Evolutionary conservation across 1,140 invertebrate species (phyloP).

Genomic region (Drosophila littoralis): DNA sequence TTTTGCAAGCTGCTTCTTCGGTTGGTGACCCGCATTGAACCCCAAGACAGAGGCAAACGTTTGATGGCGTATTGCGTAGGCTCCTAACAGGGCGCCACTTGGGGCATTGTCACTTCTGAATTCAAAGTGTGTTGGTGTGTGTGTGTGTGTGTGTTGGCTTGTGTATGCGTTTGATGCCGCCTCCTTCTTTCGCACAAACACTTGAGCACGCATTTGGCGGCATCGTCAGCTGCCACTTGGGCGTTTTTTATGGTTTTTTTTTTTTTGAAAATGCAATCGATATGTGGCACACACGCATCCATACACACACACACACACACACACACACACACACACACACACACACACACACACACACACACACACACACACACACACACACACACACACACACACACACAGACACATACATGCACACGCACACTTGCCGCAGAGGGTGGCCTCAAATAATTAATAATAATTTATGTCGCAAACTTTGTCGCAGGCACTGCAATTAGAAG

Average conservation of each 20-base stretch:
- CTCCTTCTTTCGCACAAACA: constrained; percentile 45
- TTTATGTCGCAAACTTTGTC: constrained; percentile 58
- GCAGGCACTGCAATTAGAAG: constrained; percentile 66
- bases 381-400: constrained; percentile 8
- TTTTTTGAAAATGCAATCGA: constrained; percentile 55
- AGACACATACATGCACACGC: constrained; percentile 25
- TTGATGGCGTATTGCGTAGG: constrained; percentile 45
- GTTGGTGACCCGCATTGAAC: constrained; percentile 44
- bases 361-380: too few relatives aligned
- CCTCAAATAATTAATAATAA: constrained; percentile 74
- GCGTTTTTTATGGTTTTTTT: constrained; percentile 20
- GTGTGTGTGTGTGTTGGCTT: constrained; percentile 17
- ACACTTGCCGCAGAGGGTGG: constrained; percentile 9
- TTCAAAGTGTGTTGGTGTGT: constrained; percentile 16
- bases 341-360: constrained; percentile 5
- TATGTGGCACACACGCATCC: constrained; percentile 59
- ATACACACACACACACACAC: not conserved
- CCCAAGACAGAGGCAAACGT: constrained; percentile 17
- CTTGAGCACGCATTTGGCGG: constrained; percentile 56
- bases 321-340: constrained; percentile 27
- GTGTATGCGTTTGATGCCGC: constrained; percentile 35
- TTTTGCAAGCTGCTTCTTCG: not conserved
- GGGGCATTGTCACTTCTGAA: constrained; percentile 45
- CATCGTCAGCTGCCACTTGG: constrained; percentile 63
- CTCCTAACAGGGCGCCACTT: constrained; percentile 49